Evolutionary conservation across 1,140 invertebrate genomes (phyloP), one percentile per base, ranked within the genome.

Genomic region (Drosophila jambulina): DNA sequence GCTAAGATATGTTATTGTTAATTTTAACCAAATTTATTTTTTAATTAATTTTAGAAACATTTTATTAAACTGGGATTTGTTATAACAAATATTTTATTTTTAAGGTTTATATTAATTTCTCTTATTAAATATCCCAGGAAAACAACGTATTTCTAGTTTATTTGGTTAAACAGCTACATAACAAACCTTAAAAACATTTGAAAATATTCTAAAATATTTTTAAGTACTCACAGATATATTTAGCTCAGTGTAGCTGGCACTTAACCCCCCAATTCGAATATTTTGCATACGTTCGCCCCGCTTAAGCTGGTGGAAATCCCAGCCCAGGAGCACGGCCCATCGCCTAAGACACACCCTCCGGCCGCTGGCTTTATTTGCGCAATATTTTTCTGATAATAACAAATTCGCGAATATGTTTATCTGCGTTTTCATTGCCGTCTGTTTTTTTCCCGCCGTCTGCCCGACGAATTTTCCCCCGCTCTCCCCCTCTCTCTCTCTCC

Each of bases 341-440:
- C 32, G 62, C 25, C 53, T 38, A 62, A 49, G 32, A 48, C 59
- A 27, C 43, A 48, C 53, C 53, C 68, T 40, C 48, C 27, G 49
- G 49, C 49, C 27, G 23, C 49, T 45, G 72, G 80, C 57, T 81
- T 90, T 85, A 90, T 90, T 88, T 79, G 80, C 65, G 81, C 84
- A 88, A 88, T 88, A 88, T 88, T 88, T 88, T 90, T 81, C 81
- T 88, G 85, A 88, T 88, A 88, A 88, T 88, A 88, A 88, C 84
- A 90, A 88, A 88, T 90, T 88, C 84, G 84, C 84, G 84, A 88
- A 88, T 88, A 88, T 88, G 84, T 88, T 88, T 88, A 88, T 88
- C 81, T 88, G 80, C 78, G 81, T 88, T 90, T 88, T 85, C 75
- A 88, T 84, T 88, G 80, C 61, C 81, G 64, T 80, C 78, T 83